These are phyloP conservation scores for Xylocampa areola DNA, from an alignment of 2,888 invertebrate genomes.

Conservation along the genomic window DNA sequence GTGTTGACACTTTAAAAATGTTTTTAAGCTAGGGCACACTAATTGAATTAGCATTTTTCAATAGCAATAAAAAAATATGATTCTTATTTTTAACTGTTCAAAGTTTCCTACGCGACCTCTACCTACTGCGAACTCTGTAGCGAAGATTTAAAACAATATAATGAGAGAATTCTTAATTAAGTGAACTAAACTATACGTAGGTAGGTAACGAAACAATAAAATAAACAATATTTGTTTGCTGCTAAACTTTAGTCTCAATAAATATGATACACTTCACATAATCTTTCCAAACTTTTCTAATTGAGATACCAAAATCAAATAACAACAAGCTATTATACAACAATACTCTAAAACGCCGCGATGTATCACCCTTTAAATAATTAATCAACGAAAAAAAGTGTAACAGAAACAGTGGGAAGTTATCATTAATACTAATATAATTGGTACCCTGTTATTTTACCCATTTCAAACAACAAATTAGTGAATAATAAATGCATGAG, in stretches of 20 bases:
- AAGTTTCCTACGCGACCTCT: no score
- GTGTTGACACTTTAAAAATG: slow-evolving; percentile 14
- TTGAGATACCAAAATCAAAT: slow-evolving; percentile 47
- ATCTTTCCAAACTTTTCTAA: slow-evolving; percentile 11
- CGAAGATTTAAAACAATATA: no score
- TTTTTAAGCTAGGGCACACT: slow-evolving; percentile 8
- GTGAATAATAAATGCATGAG: slow-evolving; percentile 87
- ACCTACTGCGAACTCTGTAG: no score
- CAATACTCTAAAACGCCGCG: slow-evolving; percentile 29
- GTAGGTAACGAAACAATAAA: no score
- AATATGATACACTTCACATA: no score
- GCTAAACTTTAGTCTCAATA: no score
- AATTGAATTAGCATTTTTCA: slow-evolving; percentile 16
- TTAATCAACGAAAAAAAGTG: slow-evolving; percentile 62
- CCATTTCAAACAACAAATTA: slow-evolving; percentile 87
- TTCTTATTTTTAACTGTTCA: no score
- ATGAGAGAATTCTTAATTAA: no score
- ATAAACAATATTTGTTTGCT: no score
- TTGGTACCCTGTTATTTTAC: slow-evolving; percentile 85
- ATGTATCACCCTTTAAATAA: slow-evolving; percentile 52
- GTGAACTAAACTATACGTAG: no score
- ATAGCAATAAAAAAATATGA: no score
- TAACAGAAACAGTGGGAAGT: slow-evolving; percentile 75
- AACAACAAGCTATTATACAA: slow-evolving; percentile 31
- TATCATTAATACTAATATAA: slow-evolving; percentile 88